Base-by-base conservation (phyloP, 2,797 vertebrate species). In the Pachyuromys duprasi region DNA sequence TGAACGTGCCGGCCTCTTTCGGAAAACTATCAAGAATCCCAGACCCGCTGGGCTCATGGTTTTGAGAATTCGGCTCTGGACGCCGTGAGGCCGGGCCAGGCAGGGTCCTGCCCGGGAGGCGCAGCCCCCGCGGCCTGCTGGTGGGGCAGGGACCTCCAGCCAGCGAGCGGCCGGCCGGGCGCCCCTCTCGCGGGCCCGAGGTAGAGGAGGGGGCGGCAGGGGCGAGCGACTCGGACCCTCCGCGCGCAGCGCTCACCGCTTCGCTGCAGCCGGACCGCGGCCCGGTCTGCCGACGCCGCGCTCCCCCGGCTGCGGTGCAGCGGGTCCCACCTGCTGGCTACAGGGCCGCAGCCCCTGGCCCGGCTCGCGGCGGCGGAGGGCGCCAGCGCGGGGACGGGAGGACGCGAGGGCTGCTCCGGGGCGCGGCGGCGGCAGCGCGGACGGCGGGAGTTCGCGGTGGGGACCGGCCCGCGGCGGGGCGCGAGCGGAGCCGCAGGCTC, bases 211-310 rank as follows among this genome's bases (percentile, higher is more conserved):
- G 83, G 95, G 76, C 75, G 53, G 78, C 86, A 24, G 5, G 69
- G 12, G 33, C 57, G 0, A 72, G 80, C 55, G 42, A 57, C 55
- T 18, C 78, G 1, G 60, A 8, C n/a, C 87, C 24, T 57, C 67
- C 42, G 49, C 1, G 83, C 45, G 70, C 86, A n/a, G 95, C 81
- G 45, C 83, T 91, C 49, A n/a, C 67, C 95, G 90, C 94, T 97
- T 97, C 97, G 97, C 91, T 95, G 96, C 26, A 97, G 55, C 96
- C 96, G 97, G 97, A 92, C 96, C 72, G 45, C 49, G 14, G 90
- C 94, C 42, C 28, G 20, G 18, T 69, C 96, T 70, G 31, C 86
- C 28, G 83, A 86, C 96, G 74, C 89, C 79, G 82, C 86, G 65
- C 79, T 95, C 39, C 26, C 90, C 62, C 1, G 81, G 81, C 95